Conservation (phyloP, 2,888 invertebrate species). For the Acanthoscelides obtectus region DNA sequence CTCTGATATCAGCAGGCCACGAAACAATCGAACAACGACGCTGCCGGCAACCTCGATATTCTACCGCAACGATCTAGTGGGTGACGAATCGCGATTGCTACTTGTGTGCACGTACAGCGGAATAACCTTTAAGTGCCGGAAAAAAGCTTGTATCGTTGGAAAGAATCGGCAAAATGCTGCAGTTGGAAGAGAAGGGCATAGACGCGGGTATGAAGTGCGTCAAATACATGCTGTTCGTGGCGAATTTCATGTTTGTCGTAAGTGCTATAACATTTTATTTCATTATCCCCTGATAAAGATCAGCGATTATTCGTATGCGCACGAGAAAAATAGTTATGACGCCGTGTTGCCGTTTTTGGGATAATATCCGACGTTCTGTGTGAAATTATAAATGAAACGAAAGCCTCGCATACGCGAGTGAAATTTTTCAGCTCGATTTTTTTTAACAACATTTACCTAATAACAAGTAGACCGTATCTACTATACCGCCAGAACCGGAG, state of each 20-base stretch:
- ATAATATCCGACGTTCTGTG: neutral
- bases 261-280: constrained; percentile 34
- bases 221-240: constrained; percentile 63
- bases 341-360: neutral
- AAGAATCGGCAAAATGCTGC: neutral
- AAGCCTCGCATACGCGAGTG: no score
- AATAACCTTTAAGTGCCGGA: neutral
- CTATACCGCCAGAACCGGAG: no score
- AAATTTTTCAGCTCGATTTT: no score
- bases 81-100: neutral
- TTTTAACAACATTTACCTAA: no score
- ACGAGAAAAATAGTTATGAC: neutral
- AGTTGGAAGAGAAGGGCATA: constrained; percentile 47
- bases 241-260: constrained; percentile 65
- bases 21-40: neutral
- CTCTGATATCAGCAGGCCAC: neutral
- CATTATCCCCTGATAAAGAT: neutral
- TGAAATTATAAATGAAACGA: no score
- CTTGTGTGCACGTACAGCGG: neutral
- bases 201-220: constrained; percentile 61
- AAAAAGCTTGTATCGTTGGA: neutral
- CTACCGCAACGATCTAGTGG: neutral
- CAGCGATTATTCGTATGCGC: neutral
- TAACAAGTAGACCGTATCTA: no score
- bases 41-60: neutral